phyloP scores from a whole-genome alignment of 2,797 vertebrate species.

The Hydrophis major region DNA sequence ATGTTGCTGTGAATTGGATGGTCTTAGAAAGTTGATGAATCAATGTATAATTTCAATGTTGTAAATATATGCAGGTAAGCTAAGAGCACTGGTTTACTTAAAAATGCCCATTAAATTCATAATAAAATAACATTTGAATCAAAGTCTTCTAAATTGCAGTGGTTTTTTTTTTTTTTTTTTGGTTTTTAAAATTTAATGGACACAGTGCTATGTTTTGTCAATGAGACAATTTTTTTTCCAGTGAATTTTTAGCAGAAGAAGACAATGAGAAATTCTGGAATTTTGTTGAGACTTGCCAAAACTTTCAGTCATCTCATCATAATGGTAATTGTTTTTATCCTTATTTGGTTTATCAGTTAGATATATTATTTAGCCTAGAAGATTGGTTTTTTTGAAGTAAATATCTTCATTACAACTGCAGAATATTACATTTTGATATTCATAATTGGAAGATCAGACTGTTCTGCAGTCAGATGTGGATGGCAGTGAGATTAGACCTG shows the following conservation, averaged over 20 bases:
- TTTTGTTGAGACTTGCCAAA: slow-evolving; percentile 89
- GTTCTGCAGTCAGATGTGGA: background rate
- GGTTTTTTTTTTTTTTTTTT: background rate
- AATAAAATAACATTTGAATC: background rate
- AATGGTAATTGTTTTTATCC: slow-evolving; percentile 72
- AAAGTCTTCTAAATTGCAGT: background rate
- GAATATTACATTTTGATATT: slow-evolving; percentile 7
- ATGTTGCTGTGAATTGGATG: background rate
- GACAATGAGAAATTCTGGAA: slow-evolving; percentile 94
- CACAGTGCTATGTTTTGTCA: background rate
- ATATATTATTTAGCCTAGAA: background rate
- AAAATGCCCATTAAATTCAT: background rate
- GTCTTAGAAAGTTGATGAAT: background rate
- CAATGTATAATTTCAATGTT: background rate
- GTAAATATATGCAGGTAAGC: background rate
- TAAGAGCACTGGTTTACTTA: background rate
- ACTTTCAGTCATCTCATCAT: slow-evolving; percentile 77
- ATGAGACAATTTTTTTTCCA: slow-evolving; percentile 58
- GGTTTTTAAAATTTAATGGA: background rate
- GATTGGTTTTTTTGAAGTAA: background rate
- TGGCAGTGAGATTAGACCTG: background rate
- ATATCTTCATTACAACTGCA: slow-evolving; percentile 1
- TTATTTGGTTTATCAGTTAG: slow-evolving; percentile 16
- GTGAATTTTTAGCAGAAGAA: slow-evolving; percentile 96
- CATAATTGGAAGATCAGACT: background rate